These are phyloP conservation scores for Tachina grossa DNA, from an alignment of 2,888 invertebrate genomes.

Conservation along the genomic window DNA sequence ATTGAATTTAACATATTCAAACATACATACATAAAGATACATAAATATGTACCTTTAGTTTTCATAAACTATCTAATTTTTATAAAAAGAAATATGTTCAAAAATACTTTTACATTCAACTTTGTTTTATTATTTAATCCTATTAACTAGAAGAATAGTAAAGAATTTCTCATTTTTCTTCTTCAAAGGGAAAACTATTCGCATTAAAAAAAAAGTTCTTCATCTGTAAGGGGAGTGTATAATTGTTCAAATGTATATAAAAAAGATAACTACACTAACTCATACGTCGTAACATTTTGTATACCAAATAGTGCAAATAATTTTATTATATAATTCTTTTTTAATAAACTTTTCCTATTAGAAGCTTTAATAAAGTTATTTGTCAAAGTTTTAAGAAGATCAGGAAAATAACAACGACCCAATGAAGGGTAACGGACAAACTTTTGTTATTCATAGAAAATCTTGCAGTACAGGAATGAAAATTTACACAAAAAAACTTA, in stretches of 20 bases:
- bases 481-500: background rate
- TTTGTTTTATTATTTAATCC: slow-evolving; percentile 39
- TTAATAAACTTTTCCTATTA: slow-evolving; percentile 60
- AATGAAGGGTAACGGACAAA: slow-evolving; percentile 1
- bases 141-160: slow-evolving; percentile 30
- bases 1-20: too few relatives aligned
- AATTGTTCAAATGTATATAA: slow-evolving; percentile 15
- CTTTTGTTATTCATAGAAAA: slow-evolving; percentile 17
- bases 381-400: slow-evolving; percentile 16
- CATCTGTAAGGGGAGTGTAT: background rate
- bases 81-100: background rate
- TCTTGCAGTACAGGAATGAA: too few relatives aligned
- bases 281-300: background rate
- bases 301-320: slow-evolving; percentile 6
- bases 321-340: slow-evolving; percentile 23
- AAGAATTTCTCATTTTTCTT: background rate
- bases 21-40: too few relatives aligned
- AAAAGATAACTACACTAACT: background rate
- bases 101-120: slow-evolving; percentile 31
- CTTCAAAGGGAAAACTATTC: slow-evolving; percentile 19
- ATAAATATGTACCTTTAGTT: too few relatives aligned
- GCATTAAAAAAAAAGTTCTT: slow-evolving; percentile 17
- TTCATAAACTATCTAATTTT: too few relatives aligned
- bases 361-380: slow-evolving; percentile 59
- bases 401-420: background rate